phyloP scores from a whole-genome alignment of 2,888 invertebrate genomes.

The Muscina levida region DNA sequence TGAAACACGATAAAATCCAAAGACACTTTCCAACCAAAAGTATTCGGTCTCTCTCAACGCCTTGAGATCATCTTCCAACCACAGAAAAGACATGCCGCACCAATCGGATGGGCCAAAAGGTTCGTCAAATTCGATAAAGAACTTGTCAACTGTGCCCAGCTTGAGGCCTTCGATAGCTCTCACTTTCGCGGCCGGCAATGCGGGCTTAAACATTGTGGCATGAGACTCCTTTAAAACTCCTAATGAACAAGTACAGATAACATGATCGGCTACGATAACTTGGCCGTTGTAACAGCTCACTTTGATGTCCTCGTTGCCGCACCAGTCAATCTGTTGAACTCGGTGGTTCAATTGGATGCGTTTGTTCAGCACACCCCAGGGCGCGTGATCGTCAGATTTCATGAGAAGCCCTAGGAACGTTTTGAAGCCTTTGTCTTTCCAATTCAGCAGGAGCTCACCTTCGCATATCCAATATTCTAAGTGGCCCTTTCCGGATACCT shows the following conservation, averaged over 20 bases:
- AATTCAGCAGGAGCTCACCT: conserved; percentile 86
- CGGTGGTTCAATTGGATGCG: conserved; percentile 58
- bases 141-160: conserved; percentile 84
- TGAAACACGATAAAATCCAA: conserved; percentile 65
- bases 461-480: conserved; percentile 85
- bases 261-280: conserved; percentile 63
- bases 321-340: conserved; percentile 63
- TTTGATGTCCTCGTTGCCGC: neutral
- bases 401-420: conserved; percentile 85
- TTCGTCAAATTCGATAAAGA: conserved; percentile 82
- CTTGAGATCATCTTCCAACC: conserved; percentile 62
- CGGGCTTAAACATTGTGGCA: conserved; percentile 79
- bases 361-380: conserved; percentile 74
- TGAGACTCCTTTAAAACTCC: conserved; percentile 82
- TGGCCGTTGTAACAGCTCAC: conserved; percentile 61
- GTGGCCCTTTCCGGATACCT: conserved; percentile 85
- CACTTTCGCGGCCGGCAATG: conserved; percentile 80
- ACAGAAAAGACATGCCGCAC: conserved; percentile 81
- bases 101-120: conserved; percentile 53
- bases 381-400: conserved; percentile 69
- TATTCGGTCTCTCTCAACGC: conserved; percentile 74
- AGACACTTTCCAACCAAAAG: conserved; percentile 67
- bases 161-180: conserved; percentile 81
- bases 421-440: conserved; percentile 87
- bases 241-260: conserved; percentile 81